Evolutionary conservation across 2,888 invertebrate genomes (phyloP), one percentile per base, ranked within the genome.

Genomic region (Microchrysa polita): DNA sequence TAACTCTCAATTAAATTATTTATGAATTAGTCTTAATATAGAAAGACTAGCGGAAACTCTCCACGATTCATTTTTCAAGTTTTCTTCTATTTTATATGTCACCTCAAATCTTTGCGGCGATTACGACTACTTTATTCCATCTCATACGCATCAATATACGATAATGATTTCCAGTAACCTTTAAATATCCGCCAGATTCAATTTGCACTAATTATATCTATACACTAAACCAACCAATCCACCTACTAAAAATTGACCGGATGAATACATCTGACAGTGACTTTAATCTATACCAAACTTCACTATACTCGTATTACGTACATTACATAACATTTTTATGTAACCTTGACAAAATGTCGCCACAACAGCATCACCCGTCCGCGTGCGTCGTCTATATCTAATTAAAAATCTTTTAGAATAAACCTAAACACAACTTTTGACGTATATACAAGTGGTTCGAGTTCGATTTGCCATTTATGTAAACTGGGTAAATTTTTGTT

Each of bases 261-360:
- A 69, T 69, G 69, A 57, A 57, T 42, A 10, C 69, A 57, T 69
- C 57, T 69, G 57, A 55, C 42, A n/a, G 57, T 34, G 40, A 55
- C 16, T 57, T 55, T 57, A 40, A 57, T 69, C 57, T 57, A n/a
- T n/a, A 57, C 52, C 69, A 40, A 69, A 55, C 14, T n/a, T 48
- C 69, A 34, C 27, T 34, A 34, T 34, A n/a, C n/a, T n/a, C n/a
- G 63, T 7, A 44, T 67, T 67, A 69, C 22, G 57, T 69, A 69
- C 27, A 34, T 34, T 34, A 34, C 27, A 7, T 34, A 34, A 34
- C 27, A 55, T 55, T 55, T 12, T 57, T 34, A 57, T 40, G 34
- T 69, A 69, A 69, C 69, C 69, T 69, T 69, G 69, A 52, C 16
- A n/a, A 22, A n/a, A 34, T 42, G 55, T 69, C 57, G 55, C 40